Conservation (phyloP, 2,113 vertebrate species). For the Chrysochloris asiatica region DNA sequence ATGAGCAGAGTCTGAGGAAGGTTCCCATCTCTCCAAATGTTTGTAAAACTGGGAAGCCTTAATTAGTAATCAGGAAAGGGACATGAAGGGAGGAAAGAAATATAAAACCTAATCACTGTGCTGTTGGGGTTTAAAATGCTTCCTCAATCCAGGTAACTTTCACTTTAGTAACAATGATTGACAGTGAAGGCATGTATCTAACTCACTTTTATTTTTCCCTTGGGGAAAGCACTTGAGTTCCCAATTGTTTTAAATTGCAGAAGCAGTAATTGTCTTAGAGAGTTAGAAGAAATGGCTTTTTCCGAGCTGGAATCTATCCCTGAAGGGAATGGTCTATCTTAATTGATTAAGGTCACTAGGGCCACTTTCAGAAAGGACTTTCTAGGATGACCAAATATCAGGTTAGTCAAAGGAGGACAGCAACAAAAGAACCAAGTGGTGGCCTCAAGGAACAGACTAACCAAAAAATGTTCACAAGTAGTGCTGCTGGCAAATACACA, state of each 20-base stretch:
- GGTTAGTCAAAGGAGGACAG: conserved; percentile 6
- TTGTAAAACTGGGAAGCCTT: conserved; percentile 58
- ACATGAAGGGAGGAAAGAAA: conserved; percentile 16
- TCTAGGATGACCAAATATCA: conserved; percentile 7
- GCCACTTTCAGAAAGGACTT: conserved; percentile 34
- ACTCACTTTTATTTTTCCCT: conserved; percentile 72
- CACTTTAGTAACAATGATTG: conserved; percentile 72
- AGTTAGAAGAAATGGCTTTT: conserved; percentile 51
- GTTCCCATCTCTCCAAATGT: conserved; percentile 48
- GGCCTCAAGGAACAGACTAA: not conserved
- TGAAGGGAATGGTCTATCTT: conserved; percentile 26
- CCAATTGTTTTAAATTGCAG: conserved; percentile 74
- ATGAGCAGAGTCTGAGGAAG: conserved; percentile 13
- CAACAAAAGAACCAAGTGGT: not conserved
- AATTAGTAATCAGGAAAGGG: conserved; percentile 61
- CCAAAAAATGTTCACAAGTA: conserved; percentile 3
- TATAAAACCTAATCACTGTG: conserved; percentile 28
- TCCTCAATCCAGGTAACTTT: conserved; percentile 60
- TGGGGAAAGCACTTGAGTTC: conserved; percentile 64
- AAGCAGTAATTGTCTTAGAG: conserved; percentile 56
- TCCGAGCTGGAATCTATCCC: conserved; percentile 32
- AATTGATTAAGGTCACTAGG: conserved; percentile 53
- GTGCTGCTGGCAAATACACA: not conserved
- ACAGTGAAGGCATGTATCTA: conserved; percentile 68
- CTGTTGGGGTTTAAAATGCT: conserved; percentile 54